Conservation (phyloP, 2,113 vertebrate genomes). For the Cyprinodon brontotheroides region DNA sequence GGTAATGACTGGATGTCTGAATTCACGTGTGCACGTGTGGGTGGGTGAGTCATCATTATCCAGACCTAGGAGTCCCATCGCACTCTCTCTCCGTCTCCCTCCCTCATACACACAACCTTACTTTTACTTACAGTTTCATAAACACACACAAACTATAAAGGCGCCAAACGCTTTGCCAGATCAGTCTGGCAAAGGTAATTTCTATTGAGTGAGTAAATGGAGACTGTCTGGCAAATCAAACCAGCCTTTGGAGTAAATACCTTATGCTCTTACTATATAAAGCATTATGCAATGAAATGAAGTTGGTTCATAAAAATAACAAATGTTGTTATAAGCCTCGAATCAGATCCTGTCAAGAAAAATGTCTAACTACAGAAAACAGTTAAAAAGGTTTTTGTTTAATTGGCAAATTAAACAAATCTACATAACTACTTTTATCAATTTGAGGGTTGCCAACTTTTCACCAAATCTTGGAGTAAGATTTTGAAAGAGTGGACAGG, state of each 20-base stretch:
- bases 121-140: slow-evolving; percentile 10
- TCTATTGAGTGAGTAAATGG: slow-evolving; percentile 42
- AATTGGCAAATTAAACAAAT: background rate
- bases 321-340: background rate
- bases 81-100: background rate
- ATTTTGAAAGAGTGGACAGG: too few relatives aligned
- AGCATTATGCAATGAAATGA: background rate
- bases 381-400: background rate
- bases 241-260: slow-evolving; percentile 19
- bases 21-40: slow-evolving; percentile 35
- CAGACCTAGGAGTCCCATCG: slow-evolving; percentile 44
- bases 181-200: slow-evolving; percentile 41
- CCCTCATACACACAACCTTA: background rate
- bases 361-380: background rate
- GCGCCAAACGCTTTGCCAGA: slow-evolving; percentile 47
- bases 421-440: too few relatives aligned
- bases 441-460: too few relatives aligned
- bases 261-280: background rate
- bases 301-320: background rate
- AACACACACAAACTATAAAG: slow-evolving; percentile 31
- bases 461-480: too few relatives aligned
- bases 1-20: slow-evolving; percentile 45
- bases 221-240: slow-evolving; percentile 31
- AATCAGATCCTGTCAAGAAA: background rate
- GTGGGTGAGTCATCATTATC: slow-evolving; percentile 64